A percentile compares a stretch with the other conserved stretches of the same genome.
phyloP scores from a whole-genome alignment of 2,888 invertebrate genomes.

The Diachrysia chrysitis region DNA sequence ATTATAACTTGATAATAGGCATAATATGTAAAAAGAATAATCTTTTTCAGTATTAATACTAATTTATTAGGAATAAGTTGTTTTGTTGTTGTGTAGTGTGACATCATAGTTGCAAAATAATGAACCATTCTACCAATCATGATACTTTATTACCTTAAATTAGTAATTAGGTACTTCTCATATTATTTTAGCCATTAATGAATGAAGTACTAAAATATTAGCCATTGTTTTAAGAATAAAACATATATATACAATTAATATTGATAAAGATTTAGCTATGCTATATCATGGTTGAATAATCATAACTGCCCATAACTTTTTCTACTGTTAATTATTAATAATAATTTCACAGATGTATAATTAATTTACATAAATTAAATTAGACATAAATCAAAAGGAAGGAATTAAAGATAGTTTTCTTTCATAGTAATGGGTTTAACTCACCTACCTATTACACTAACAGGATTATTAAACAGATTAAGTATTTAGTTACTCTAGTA shows the following conservation, averaged over 20 bases:
- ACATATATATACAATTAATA: too few relatives aligned
- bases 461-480: conserved; percentile 45
- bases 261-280: too few relatives aligned
- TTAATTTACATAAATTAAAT: conserved; percentile 1
- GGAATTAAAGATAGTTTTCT: not conserved
- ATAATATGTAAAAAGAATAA: too few relatives aligned
- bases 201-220: not conserved
- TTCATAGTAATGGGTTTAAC: conserved; percentile 5
- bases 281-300: too few relatives aligned
- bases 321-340: not conserved
- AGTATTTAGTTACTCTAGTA: conserved; percentile 46
- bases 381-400: not conserved
- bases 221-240: too few relatives aligned
- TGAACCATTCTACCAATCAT: not conserved
- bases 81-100: not conserved
- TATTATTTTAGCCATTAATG: not conserved
- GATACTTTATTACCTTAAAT: not conserved
- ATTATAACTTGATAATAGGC: too few relatives aligned
- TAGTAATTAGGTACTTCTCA: not conserved
- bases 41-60: not conserved
- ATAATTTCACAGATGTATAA: not conserved
- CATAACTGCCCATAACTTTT: not conserved
- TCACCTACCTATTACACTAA: conserved; percentile 33
- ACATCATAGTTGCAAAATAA: not conserved
- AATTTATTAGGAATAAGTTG: not conserved